phyloP scores from a whole-genome alignment of 2,113 vertebrate genomes.

The Hemiscyllium ocellatum region DNA sequence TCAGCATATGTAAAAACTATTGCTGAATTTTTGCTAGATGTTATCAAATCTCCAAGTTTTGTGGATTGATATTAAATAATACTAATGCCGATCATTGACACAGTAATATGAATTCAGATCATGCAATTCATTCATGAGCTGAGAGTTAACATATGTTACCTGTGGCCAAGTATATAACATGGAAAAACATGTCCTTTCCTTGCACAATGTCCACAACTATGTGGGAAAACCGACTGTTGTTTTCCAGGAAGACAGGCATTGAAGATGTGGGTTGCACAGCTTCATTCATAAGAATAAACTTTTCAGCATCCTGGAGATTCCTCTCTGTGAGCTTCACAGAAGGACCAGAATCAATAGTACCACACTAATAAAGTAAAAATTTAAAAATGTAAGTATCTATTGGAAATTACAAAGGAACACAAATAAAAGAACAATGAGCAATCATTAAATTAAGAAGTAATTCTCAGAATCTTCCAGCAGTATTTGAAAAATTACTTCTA shows the following conservation, averaged over 20 bases:
- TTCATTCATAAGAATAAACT: constrained; percentile 92
- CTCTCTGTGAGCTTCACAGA: constrained; percentile 86
- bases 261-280: constrained; percentile 80
- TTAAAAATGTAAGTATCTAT: background rate
- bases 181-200: constrained; percentile 76
- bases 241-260: constrained; percentile 88
- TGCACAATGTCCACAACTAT: constrained; percentile 90
- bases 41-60: background rate
- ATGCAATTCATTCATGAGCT: background rate
- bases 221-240: constrained; percentile 86
- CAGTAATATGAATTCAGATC: background rate
- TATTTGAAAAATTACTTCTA: background rate
- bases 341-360: constrained; percentile 84
- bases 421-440: constrained; percentile 12
- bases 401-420: background rate
- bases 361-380: constrained; percentile 66
- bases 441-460: background rate
- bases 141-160: constrained; percentile 53
- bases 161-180: constrained; percentile 91
- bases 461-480: background rate
- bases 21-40: background rate
- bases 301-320: constrained; percentile 92
- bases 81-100: background rate
- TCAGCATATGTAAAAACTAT: background rate
- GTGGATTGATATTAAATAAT: background rate